These are phyloP conservation scores for Pipistrellus kuhlii DNA, from an alignment of 2,797 vertebrate species.

Conservation along the genomic window DNA sequence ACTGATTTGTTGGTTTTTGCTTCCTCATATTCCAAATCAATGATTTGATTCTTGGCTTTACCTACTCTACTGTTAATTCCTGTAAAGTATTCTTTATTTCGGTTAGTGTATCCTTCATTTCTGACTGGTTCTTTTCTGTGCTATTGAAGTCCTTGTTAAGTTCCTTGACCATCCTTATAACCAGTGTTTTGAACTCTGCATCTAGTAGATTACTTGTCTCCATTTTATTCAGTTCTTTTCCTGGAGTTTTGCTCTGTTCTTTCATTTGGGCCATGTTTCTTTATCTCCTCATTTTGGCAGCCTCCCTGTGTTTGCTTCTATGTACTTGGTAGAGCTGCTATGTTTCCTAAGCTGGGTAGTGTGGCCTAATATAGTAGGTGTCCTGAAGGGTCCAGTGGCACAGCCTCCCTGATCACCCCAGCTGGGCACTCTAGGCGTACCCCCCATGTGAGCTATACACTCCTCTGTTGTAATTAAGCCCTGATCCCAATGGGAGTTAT, in stretches of 20 bases:
- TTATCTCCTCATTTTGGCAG: background rate
- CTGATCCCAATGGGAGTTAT: background rate
- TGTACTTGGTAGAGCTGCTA: background rate
- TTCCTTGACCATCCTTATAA: background rate
- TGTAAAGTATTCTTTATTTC: background rate
- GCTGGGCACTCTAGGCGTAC: background rate
- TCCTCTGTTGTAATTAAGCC: background rate
- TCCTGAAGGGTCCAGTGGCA: background rate
- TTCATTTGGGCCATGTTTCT: background rate
- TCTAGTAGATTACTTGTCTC: background rate
- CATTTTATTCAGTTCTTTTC: background rate
- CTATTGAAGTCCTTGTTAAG: background rate
- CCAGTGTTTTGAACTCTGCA: background rate
- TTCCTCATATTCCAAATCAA: no score
- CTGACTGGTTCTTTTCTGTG: background rate
- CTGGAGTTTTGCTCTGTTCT: background rate
- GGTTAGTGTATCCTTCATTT: background rate
- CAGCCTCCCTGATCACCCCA: background rate
- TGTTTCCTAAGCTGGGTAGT: background rate
- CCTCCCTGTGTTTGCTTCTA: background rate
- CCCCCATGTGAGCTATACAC: background rate
- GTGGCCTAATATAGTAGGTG: background rate
- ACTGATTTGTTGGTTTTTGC: background rate
- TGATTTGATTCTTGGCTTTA: no score
- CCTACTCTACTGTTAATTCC: background rate